Evolutionary conservation across 2,888 invertebrate genomes (phyloP).

Genomic region (Drosophila algonquin): DNA sequence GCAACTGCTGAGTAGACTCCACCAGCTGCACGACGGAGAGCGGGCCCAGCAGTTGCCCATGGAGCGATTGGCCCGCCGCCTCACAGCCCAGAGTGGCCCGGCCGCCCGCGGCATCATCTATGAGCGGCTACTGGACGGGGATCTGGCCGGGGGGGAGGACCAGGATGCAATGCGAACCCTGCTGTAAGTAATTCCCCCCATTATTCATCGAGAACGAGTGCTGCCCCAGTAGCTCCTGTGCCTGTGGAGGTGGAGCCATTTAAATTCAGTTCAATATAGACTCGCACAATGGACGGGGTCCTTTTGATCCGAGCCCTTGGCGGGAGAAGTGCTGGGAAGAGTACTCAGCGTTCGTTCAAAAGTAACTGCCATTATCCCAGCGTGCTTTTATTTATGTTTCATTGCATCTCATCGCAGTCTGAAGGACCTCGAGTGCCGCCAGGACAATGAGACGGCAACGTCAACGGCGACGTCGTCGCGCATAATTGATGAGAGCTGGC

Average conservation of each 20-base stretch:
- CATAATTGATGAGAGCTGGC: conserved; percentile 83
- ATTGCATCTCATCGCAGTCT: conserved; percentile 57
- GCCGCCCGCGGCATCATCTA: conserved; percentile 66
- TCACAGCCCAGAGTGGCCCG: conserved; percentile 53
- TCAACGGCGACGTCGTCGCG: conserved; percentile 66
- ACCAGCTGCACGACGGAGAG: conserved; percentile 61
- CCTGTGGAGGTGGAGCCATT: neutral
- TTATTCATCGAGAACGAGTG: conserved; percentile 13
- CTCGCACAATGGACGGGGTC: neutral
- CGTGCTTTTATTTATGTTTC: conserved; percentile 57
- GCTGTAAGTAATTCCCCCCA: conserved; percentile 65
- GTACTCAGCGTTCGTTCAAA: conserved; percentile 28
- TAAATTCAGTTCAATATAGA: conserved; percentile 15
- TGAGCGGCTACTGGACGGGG: conserved; percentile 55
- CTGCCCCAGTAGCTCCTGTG: neutral
- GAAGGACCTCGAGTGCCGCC: conserved; percentile 63
- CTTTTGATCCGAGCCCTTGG: neutral
- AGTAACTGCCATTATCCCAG: conserved; percentile 12
- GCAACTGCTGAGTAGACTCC: conserved; percentile 71
- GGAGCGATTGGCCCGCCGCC: conserved; percentile 72
- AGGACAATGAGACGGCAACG: conserved; percentile 61
- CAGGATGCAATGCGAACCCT: conserved; percentile 64
- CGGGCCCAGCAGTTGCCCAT: conserved; percentile 73
- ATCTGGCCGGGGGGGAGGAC: conserved; percentile 59
- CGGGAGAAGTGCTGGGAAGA: conserved; percentile 9